Evolutionary conservation across 1,140 invertebrate genomes (phyloP), one percentile per base, ranked within the genome.

Genomic region (Venustaconcha ellipsiformis): DNA sequence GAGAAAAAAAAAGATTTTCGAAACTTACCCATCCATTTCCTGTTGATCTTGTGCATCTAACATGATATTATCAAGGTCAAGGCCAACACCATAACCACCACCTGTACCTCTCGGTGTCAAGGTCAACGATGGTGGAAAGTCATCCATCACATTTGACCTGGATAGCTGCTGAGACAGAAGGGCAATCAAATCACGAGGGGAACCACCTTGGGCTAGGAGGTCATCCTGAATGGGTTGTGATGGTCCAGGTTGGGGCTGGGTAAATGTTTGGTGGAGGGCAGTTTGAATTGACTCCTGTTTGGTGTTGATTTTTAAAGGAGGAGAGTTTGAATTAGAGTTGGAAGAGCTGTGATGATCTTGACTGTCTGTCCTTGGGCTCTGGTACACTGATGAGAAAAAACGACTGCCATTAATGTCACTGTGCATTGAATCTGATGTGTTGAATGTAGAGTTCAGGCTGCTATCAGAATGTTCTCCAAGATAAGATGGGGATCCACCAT

Each of bases 61-160:
- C 75, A 87, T 78, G 20, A 86, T 57, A 15, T 75, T 23, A 70
- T 87, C 86, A 23, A 88, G 70, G 72, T 87, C 85, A 60, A 84
- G 79, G 8, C 86, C 87, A 15, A 88, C 86, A 20, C 87, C 86
- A 76, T 88, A 88, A 2, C 87, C 87, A 14, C 72, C 85, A 15
- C 87, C 87, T 8, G 84, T 88, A 6, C 87, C 87, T 26, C 79
- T 77, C 14, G 87, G 87, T 30, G 87, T 88, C 20, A 84, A 63
- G 1, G 82, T 78, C 65, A 88, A 71, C 1, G 82, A 83, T 17
- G 85, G 85, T 20, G 82, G 79, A 48, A 48, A 48, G 23, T 74
- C 59, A 62, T 83, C 82, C 14, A 69, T 77, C 37, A 84, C 74
- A 59, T 79, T 77, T 15, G 78, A 78, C 58, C 80, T 83, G n/a